Conservation (phyloP, 2,888 invertebrate genomes). For the Drosophila paramelanica region DNA sequence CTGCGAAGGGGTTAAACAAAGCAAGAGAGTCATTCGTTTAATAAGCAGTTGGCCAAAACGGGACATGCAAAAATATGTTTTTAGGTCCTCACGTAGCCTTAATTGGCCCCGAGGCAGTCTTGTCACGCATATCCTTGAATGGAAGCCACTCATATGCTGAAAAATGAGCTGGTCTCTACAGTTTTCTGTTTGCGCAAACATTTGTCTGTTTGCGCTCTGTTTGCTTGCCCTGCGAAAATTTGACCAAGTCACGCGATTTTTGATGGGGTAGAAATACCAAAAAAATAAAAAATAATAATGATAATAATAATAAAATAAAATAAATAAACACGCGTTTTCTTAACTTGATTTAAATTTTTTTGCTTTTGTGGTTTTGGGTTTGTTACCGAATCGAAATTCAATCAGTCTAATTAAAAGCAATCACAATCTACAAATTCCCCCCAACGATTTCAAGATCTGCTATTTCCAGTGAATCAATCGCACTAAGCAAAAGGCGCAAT, state of each 20-base stretch:
- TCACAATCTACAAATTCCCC: constrained; percentile 51
- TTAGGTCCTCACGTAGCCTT: constrained; percentile 25
- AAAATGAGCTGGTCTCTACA: constrained; percentile 48
- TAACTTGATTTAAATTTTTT: constrained; percentile 16
- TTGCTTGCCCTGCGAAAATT: constrained; percentile 46
- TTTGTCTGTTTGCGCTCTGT: constrained; percentile 42
- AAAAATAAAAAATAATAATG: no score
- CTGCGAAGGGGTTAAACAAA: constrained; percentile 84
- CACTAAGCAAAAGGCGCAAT: constrained; percentile 61
- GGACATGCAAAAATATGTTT: constrained; percentile 66
- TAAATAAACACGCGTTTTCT: constrained; percentile 37
- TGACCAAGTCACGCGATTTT: constrained; percentile 64
- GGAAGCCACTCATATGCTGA: constrained; percentile 31
- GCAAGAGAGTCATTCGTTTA: constrained; percentile 43
- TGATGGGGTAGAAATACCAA: constrained; percentile 1
- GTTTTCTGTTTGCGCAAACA: constrained; percentile 74
- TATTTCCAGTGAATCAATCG: constrained; percentile 48
- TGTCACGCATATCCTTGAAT: constrained; percentile 57
- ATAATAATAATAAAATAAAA: constrained; percentile 9
- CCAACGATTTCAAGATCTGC: constrained; percentile 24
- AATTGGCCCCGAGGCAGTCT: constrained; percentile 56
- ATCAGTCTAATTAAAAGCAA: constrained; percentile 80
- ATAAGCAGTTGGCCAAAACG: constrained; percentile 56
- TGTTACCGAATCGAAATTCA: constrained; percentile 54
- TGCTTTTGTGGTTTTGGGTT: neutral